Conservation (phyloP, 2,797 vertebrate genomes). For the Peromyscus melanophrys region DNA sequence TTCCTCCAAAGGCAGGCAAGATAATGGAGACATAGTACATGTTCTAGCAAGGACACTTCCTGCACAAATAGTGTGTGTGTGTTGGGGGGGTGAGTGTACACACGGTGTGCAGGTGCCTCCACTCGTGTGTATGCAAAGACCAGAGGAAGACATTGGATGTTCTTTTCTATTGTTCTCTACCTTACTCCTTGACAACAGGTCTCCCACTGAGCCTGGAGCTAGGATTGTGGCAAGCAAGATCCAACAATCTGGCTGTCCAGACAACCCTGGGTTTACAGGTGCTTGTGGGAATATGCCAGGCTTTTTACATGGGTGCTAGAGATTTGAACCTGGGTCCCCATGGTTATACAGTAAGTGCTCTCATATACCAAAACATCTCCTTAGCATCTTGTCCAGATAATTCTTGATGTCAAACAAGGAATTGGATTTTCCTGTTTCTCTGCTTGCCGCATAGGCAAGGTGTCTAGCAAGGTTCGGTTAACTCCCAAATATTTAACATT, state of each 20-base stretch:
- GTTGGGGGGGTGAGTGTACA: not conserved
- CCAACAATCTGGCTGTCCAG: not conserved
- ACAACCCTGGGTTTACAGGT: not conserved
- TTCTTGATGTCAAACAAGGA: not conserved
- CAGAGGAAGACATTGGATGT: not conserved
- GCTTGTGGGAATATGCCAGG: not conserved
- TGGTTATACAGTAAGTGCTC: not conserved
- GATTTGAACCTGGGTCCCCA: not conserved
- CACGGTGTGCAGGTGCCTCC: too few relatives aligned
- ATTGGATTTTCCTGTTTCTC: slow-evolving; percentile 31
- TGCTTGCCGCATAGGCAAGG: not conserved
- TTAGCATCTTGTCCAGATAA: not conserved
- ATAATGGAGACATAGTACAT: not conserved
- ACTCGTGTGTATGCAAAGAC: not conserved
- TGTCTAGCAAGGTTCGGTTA: not conserved
- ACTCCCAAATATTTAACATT: not conserved
- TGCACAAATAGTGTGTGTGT: not conserved
- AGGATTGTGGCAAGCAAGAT: not conserved
- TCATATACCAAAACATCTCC: not conserved
- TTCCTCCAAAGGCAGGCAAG: not conserved
- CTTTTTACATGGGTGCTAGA: not conserved
- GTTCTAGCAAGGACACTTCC: not conserved
- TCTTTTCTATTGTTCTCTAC: not conserved
- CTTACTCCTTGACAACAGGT: not conserved
- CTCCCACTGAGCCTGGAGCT: not conserved